phyloP scores from a whole-genome alignment of 2,797 vertebrate genomes.

The Tolypeutes matacus region DNA sequence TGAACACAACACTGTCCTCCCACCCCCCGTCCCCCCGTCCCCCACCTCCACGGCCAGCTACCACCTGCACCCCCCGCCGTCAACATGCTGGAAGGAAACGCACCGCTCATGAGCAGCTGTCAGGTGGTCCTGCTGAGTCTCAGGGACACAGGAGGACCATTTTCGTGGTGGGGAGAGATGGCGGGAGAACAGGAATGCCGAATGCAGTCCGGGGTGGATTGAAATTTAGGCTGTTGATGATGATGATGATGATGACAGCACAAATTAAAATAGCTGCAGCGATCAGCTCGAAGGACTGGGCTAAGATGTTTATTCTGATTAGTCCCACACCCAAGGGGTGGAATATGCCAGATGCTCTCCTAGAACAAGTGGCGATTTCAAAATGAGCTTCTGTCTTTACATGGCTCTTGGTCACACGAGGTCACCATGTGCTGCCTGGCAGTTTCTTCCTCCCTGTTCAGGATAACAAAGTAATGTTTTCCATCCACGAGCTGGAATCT shows the following conservation, averaged over 20 bases:
- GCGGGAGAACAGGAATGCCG: background rate
- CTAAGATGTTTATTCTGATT: background rate
- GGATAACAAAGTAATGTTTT: rapidly evolving
- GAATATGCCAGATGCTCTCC: slow-evolving; percentile 1
- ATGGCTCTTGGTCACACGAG: background rate
- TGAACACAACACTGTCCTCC: rapidly evolving
- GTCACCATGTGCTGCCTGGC: background rate
- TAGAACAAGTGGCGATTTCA: background rate
- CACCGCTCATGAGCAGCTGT: too few species aligned
- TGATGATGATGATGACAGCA: background rate
- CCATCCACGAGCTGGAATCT: background rate
- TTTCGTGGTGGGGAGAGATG: rapidly evolving
- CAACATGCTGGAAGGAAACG: background rate
- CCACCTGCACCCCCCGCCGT: rapidly evolving
- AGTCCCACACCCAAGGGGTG: background rate
- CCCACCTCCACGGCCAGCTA: rapidly evolving
- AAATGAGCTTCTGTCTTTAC: background rate
- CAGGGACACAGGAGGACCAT: rapidly evolving
- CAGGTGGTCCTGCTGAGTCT: rapidly evolving
- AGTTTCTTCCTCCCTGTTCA: rapidly evolving
- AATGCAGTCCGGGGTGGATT: background rate
- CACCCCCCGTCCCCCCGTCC: rapidly evolving
- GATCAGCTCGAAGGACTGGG: rapidly evolving
- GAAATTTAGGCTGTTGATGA: background rate
- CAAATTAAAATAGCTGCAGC: background rate